These are phyloP conservation scores for Enteromius thamalakanensis DNA, from an alignment of 2,797 vertebrate genomes.

Conservation along the genomic window DNA sequence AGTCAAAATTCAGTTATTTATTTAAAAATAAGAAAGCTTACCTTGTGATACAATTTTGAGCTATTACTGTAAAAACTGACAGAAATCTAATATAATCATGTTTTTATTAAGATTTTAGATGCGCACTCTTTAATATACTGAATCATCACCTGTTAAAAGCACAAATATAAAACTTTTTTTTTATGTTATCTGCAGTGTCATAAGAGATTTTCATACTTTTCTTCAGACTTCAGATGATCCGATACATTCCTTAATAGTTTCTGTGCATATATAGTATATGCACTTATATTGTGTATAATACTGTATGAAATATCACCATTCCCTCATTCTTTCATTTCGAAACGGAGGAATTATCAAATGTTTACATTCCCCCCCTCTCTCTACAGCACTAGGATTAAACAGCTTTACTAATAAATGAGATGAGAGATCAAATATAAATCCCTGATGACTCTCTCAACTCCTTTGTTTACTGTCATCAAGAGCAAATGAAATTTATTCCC, in stretches of 20 bases:
- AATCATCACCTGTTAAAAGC: not conserved
- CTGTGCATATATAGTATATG: not conserved
- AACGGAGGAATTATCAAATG: slow-evolving; percentile 13
- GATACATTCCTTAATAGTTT: not conserved
- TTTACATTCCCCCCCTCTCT: not conserved
- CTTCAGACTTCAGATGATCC: not conserved
- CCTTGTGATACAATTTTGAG: slow-evolving; percentile 8
- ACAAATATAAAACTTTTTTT: not conserved
- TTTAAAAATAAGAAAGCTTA: slow-evolving; percentile 1
- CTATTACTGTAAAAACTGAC: not conserved
- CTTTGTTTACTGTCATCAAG: slow-evolving; percentile 28
- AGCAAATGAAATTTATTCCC: slow-evolving; percentile 15
- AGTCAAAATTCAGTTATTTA: slow-evolving; percentile 22
- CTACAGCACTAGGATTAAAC: slow-evolving; percentile 18
- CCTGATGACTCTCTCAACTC: slow-evolving; percentile 13
- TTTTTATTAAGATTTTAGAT: not conserved
- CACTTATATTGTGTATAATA: not conserved
- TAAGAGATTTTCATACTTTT: not conserved
- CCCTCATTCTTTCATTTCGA: not conserved
- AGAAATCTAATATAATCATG: not conserved
- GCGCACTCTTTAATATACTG: not conserved
- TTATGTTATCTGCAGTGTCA: not conserved
- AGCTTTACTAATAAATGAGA: slow-evolving; percentile 38
- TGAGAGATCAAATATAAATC: slow-evolving; percentile 28
- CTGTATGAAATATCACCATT: not conserved